A percentile compares a stretch with the other conserved stretches of the same genome.
Evolutionary conservation across 2,797 vertebrate species (phyloP).

Genomic region (Arnoldichthys spilopterus): DNA sequence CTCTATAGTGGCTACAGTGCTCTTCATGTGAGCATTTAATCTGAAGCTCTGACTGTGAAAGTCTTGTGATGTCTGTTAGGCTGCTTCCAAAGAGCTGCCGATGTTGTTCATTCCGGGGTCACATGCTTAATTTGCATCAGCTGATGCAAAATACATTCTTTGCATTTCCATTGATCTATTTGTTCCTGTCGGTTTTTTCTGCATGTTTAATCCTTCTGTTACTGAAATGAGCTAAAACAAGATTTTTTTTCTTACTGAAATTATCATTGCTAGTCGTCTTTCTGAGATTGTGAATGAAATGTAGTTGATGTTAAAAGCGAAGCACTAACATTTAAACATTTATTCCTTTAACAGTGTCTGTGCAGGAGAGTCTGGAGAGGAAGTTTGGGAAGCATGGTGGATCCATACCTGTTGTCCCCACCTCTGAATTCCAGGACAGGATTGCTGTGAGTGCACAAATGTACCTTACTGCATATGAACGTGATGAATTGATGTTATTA

Average conservation of each 20-base stretch:
- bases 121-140: background rate
- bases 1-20: background rate
- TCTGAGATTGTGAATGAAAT: background rate
- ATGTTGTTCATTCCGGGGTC: background rate
- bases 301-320: background rate
- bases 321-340: background rate
- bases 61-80: background rate
- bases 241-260: background rate
- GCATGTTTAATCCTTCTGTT: too few species aligned
- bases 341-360: slow-evolving; percentile 84
- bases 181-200: background rate
- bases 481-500: background rate
- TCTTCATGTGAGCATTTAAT: slow-evolving; percentile 6
- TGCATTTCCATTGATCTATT: background rate
- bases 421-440: slow-evolving; percentile 93
- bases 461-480: background rate
- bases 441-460: slow-evolving; percentile 83
- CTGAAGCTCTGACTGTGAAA: background rate
- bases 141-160: background rate
- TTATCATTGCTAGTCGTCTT: background rate
- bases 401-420: slow-evolving; percentile 90
- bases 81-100: background rate
- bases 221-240: background rate
- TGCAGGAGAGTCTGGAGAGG: slow-evolving; percentile 96
- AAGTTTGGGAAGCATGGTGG: slow-evolving; percentile 98